Evolutionary conservation across 1,140 invertebrate species (phyloP), one percentile per base, ranked within the genome.

Genomic region (Lepidurus packardi): DNA sequence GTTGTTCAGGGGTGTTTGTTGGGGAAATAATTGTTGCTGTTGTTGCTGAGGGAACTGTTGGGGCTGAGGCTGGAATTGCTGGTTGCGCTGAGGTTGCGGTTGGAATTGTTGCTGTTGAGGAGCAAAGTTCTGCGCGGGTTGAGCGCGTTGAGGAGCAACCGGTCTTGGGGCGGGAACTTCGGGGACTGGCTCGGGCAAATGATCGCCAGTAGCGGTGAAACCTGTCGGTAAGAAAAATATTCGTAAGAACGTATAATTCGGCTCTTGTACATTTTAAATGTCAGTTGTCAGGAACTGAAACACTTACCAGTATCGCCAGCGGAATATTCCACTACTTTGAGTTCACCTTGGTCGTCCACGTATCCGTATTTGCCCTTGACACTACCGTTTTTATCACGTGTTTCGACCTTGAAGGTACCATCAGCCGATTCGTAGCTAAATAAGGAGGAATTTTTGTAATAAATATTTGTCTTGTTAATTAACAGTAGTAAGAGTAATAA

Each of bases 321-420:
- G 25, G 83, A 82, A 85, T 95, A 95, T 7, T 93, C 92, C n/a
- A 94, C 92, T 73, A 92, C 88, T 85, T 94, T 93, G 77, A 94
- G 89, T 83, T 93, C 90, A 8, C 93, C 93, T 80, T 90, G 88
- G 53, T 90, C 89, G 82, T 94, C 93, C 45, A 94, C 87, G 85
- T 92, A 95, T 77, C 93, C 93, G 84, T 94, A 95, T 44, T 92
- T 93, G 74, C 93, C 93, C 83, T 93, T 93, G 53, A 94, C 92
- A 83, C 93, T 92, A 25, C 93, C 93, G 80, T 90, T 85, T 41
- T 92, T 90, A 83, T 92, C 92, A 78, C 92, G 86, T 81, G 92
- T 94, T 85, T 94, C 93, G 16, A 79, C 81, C 43, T 77, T 77
- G 80, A 74, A 84, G 11, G 91, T 92, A 24, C 92, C 93, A 84